Evolutionary conservation across 2,888 invertebrate species (phyloP), one percentile per base, ranked within the genome.

Genomic region (Amiota mariae): DNA sequence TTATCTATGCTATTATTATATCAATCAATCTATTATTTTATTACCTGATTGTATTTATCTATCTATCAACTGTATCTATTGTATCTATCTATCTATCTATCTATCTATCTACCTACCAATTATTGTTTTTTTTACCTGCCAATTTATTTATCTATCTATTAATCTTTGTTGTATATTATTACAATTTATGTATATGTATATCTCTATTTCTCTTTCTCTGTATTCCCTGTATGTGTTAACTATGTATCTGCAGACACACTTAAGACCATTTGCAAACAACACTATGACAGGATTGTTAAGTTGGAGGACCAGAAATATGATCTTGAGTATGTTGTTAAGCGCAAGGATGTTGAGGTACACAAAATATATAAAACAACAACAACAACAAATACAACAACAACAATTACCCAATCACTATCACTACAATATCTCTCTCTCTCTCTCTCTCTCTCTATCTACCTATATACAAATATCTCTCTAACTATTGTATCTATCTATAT

Each of bases 281-380:
- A 97, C 93, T 94, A 98, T 92, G 93, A 93, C 89, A 95, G 96
- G 93, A 96, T 98, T 93, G 91, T 90, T 91, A 91, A 92, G 87
- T 94, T 98, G 93, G 98, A 98, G 93, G 95, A 96, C 89, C 93
- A 95, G 91, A 99, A 98, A 93, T 99, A 96, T 93, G 99, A 99
- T 94, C 94, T 98, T 94, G 99, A 99, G 93, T 95, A 96, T 93
- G 93, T 96, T 92, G 98, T 98, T 92, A 96, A 96, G 92, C 95
- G 96, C 93, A 99, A 99, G 95, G 99, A 99, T 92, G 95, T 94
- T 92, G 97, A 98, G 97, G 98, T 98, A 95, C 93, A 93, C 89
- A 86, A 79, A 75, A 81, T 74, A 8, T 15, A 57, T 20, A 15
- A 6, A 59, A 59, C 18, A 24, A 2, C 10, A 61, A 9, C 20